Percentiles rank a stretch among this genome's conserved stretches.
Evolutionary conservation across 2,797 vertebrate genomes (phyloP).

Genomic region (Sebastes steindachneri): DNA sequence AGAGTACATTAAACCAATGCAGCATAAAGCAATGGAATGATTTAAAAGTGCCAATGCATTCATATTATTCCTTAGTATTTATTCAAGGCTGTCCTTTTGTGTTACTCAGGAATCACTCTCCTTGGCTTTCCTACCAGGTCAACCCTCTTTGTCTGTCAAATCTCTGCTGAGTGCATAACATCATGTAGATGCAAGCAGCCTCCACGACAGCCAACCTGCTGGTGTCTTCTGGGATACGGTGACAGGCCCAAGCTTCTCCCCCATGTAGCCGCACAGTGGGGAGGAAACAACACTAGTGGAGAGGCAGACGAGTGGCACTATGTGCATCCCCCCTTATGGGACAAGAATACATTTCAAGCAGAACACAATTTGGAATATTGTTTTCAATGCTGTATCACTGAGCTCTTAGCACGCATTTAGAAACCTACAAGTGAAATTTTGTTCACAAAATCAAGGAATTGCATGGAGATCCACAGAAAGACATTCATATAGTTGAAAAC

Average conservation of each 20-base stretch:
- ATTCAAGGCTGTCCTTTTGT: not conserved
- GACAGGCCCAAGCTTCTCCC: slow-evolving; percentile 31
- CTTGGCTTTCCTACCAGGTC: slow-evolving; percentile 7
- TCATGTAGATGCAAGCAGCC: slow-evolving; percentile 50
- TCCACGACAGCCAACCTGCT: slow-evolving; percentile 35
- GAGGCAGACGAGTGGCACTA: slow-evolving; percentile 17
- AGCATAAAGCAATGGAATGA: not conserved
- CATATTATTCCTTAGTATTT: not conserved
- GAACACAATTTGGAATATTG: not conserved
- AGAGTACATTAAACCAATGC: not conserved
- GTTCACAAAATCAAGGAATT: not conserved
- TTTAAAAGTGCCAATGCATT: not conserved
- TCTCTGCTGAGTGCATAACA: slow-evolving; percentile 29
- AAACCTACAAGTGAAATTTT: not conserved
- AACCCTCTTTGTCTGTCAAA: slow-evolving; percentile 21
- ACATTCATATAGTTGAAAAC: slow-evolving; percentile 2
- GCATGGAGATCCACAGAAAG: not conserved
- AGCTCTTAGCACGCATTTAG: not conserved
- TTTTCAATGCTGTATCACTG: not conserved
- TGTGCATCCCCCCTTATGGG: slow-evolving; percentile 2
- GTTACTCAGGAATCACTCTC: not conserved
- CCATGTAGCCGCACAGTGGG: not conserved
- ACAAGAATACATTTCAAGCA: slow-evolving; percentile 19
- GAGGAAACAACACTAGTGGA: slow-evolving; percentile 7
- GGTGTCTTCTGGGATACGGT: slow-evolving; percentile 40